These are phyloP conservation scores for Nomada hirtipes DNA, from an alignment of 2,888 invertebrate species.

Conservation along the genomic window DNA sequence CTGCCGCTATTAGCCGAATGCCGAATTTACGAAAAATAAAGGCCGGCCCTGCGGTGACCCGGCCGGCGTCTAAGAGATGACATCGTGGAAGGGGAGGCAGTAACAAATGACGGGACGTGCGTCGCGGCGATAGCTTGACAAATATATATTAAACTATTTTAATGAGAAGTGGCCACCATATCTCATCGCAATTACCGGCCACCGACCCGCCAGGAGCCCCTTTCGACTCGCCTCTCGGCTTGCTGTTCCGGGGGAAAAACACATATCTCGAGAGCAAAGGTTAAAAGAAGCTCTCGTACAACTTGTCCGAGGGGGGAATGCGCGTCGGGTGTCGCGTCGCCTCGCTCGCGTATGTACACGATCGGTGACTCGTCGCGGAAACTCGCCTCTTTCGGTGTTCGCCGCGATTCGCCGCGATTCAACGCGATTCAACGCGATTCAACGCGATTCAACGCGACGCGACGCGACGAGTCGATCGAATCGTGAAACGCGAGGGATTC, in stretches of 20 bases:
- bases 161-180: conserved; percentile 82
- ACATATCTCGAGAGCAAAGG: conserved; percentile 77
- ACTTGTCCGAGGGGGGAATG: conserved; percentile 41
- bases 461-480: background rate
- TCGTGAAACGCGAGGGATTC: conserved; percentile 18
- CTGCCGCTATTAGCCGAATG: conserved; percentile 74
- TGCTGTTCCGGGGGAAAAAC: conserved; percentile 66
- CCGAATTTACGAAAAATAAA: conserved; percentile 77
- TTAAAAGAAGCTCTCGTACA: conserved; percentile 72
- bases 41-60: conserved; percentile 22
- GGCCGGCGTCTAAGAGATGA: conserved; percentile 18
- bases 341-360: background rate
- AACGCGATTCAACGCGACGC: conserved; percentile 2
- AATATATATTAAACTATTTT: conserved; percentile 83
- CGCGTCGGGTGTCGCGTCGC: background rate
- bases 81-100: conserved; percentile 42
- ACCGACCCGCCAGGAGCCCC: conserved; percentile 68
- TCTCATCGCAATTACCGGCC: conserved; percentile 82
- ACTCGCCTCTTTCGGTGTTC: conserved; percentile 10
- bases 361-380: background rate
- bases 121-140: conserved; percentile 79
- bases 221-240: conserved; percentile 60
- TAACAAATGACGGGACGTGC: conserved; percentile 77
- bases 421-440: conserved; percentile 3
- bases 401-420: background rate